Evolutionary conservation across 2,888 invertebrate species (phyloP), one percentile per base, ranked within the genome.

Genomic region (Yponomeuta malinellus): DNA sequence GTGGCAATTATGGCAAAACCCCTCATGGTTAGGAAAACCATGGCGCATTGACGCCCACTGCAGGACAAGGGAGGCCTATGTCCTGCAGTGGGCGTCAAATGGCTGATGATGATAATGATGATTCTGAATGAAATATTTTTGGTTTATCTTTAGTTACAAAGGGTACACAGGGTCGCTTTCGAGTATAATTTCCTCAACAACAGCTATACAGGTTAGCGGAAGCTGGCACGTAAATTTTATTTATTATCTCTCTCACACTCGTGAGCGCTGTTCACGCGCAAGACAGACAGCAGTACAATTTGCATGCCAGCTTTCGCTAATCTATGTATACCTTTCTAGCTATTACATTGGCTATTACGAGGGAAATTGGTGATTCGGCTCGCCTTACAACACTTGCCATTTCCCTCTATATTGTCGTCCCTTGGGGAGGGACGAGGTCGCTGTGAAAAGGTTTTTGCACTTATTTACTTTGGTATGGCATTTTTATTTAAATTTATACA

Each of bases 151-250:
- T 68, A 6, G 29, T 68, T 68, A 23, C 29, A 2, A 23, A 23
- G 23, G 23, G 23, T 37, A 37, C 12, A n/a, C 4, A 23, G 66
- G 68, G 65, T n/a, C 52, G 71, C 83, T 83, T 77, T 83, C 79
- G 75, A 78, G 77, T 78, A 78, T 81, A 83, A 85, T 85, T 84
- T 85, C 81, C 83, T 77, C 83, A 83, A 83, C 83, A 84, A 83
- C 82, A 81, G 31, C 33, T 15, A 59, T 5, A 43, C 43, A 43
- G 43, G 8, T 43, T 43, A 43, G 8, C 9, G 43, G 43, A 43
- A 43, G 43, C 43, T 43, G 43, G 43, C 9, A 6, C 43, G 43
- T 43, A 8, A 33, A 33, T 2, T 43, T 43, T 5, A 8, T 43
- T 43, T 43, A 6, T 43, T 43, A 43, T 8, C 43, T 8, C 43